Evolutionary conservation across 1,140 invertebrate species (phyloP), one percentile per base, ranked within the genome.

Genomic region (Bombus cullumanus): DNA sequence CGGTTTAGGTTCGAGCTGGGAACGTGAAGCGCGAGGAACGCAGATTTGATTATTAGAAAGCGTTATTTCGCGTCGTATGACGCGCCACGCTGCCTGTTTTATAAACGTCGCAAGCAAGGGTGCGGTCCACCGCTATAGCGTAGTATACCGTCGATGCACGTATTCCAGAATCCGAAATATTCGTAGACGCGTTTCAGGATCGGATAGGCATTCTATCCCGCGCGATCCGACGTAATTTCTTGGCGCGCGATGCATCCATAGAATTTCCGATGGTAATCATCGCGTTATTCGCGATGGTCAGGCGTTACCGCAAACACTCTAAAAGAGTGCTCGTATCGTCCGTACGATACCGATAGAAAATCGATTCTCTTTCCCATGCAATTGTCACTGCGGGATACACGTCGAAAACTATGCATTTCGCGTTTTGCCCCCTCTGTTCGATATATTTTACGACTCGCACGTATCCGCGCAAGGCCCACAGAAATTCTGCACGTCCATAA

Each of bases 401-500:
- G 37, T 41, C 8, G 66, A 68, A 31, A 68, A 15, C 28, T 64
- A 13, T n/a, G 12, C 47, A 53, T 22, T 53, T 86, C 84, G 66
- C 80, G 64, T 59, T 89, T 87, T 80, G 73, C 77, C 77, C 81
- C 41, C 68, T 76, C 37, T 31, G 62, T 73, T 3, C 12, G 4
- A 43, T 85, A 88, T 91, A 91, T 89, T 93, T 91, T 89, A 90
- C 83, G 88, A 87, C 43, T 82, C 57, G 59, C 62, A 1, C 41
- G 57, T 28, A 68, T n/a, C 34, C 79, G 69, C 81, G 64, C 73
- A 57, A 78, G 85, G 69, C 81, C 78, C 89, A 76, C 62, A 81
- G 88, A 87, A 92, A 92, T 91, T 91, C 89, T 81, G 84, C 88
- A 85, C 86, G 81, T 41, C 83, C 88, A 90, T 93, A 94, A 94